Evolutionary conservation across 2,888 invertebrate species (phyloP).

Genomic region (Calameuta filiformis): DNA sequence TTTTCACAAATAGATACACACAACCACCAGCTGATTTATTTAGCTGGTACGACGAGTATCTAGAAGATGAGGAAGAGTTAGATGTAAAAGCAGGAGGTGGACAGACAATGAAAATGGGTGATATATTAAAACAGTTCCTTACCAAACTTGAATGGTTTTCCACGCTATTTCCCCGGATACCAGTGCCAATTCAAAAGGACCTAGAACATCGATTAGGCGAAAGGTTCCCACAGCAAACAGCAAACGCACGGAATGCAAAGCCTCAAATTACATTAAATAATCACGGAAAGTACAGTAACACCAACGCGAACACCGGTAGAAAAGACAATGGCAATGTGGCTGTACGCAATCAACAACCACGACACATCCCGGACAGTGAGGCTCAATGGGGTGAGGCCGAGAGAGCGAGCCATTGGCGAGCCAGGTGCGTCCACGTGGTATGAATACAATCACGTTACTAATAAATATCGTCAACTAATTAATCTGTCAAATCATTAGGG

Average conservation of each 20-base stretch:
- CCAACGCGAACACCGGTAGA: slow-evolving; percentile 40
- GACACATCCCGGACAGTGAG: slow-evolving; percentile 64
- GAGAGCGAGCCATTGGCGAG: slow-evolving; percentile 63
- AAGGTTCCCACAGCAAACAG: slow-evolving; percentile 71
- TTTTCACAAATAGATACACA: slow-evolving; percentile 82
- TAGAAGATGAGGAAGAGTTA: slow-evolving; percentile 96
- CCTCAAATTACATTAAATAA: slow-evolving; percentile 62
- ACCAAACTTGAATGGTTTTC: slow-evolving; percentile 99
- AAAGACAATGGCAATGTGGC: slow-evolving; percentile 56
- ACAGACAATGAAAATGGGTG: slow-evolving; percentile 91
- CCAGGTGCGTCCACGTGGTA: slow-evolving; percentile 66
- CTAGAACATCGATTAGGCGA: slow-evolving; percentile 81
- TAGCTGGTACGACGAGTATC: slow-evolving; percentile 96
- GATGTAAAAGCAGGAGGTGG: slow-evolving; percentile 99
- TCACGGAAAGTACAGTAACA: slow-evolving; percentile 57
- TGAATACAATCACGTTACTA: slow-evolving; percentile 61
- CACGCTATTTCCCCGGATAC: slow-evolving; percentile 97
- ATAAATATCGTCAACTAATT: slow-evolving; percentile 24
- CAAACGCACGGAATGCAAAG: slow-evolving; percentile 59
- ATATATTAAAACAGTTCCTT: slow-evolving; percentile 91
- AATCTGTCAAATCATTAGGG: slow-evolving; percentile 3
- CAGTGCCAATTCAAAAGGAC: slow-evolving; percentile 96
- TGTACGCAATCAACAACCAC: slow-evolving; percentile 48
- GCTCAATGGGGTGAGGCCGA: slow-evolving; percentile 66
- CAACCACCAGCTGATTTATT: slow-evolving; percentile 96